A percentile compares a stretch with the other conserved stretches of the same genome.
Conservation (phyloP, 2,888 invertebrate species). For the Hartigia nigra region DNA sequence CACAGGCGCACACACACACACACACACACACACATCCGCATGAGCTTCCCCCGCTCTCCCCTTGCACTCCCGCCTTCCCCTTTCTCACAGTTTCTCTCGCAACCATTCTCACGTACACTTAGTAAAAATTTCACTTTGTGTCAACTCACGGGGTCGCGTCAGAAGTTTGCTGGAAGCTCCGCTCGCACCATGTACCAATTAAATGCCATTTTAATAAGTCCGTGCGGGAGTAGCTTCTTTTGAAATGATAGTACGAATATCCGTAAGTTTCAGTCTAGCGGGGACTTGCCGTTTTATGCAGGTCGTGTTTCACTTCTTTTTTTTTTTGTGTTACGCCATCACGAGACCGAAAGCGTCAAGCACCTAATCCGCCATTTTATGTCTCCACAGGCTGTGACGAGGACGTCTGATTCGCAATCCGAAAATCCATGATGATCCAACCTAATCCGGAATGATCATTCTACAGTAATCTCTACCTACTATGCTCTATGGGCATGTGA, state of each 20-base stretch:
- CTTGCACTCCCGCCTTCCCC: conserved; percentile 29
- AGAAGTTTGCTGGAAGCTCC: conserved; percentile 31
- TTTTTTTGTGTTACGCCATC: not conserved
- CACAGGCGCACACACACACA: conserved; percentile 20
- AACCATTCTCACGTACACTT: conserved; percentile 25
- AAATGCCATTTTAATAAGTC: conserved; percentile 13
- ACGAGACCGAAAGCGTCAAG: not conserved
- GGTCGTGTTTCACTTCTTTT: not conserved
- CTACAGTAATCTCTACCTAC: not conserved
- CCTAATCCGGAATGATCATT: not conserved
- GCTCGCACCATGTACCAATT: conserved; percentile 26
- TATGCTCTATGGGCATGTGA: not conserved
- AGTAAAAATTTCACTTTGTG: conserved; percentile 43
- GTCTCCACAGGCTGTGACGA: not conserved
- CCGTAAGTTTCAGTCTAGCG: conserved; percentile 51
- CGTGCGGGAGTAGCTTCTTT: conserved; percentile 37
- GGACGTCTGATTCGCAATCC: not conserved
- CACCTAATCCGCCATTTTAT: not conserved
- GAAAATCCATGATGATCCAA: not conserved
- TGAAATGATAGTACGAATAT: conserved; percentile 27
- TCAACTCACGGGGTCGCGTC: conserved; percentile 35
- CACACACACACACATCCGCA: conserved; percentile 19
- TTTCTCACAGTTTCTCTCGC: conserved; percentile 17
- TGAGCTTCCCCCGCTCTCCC: conserved; percentile 8
- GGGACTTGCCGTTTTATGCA: conserved; percentile 28